Conservation (phyloP, 2,888 invertebrate species). For the Girardia tigrina region DNA sequence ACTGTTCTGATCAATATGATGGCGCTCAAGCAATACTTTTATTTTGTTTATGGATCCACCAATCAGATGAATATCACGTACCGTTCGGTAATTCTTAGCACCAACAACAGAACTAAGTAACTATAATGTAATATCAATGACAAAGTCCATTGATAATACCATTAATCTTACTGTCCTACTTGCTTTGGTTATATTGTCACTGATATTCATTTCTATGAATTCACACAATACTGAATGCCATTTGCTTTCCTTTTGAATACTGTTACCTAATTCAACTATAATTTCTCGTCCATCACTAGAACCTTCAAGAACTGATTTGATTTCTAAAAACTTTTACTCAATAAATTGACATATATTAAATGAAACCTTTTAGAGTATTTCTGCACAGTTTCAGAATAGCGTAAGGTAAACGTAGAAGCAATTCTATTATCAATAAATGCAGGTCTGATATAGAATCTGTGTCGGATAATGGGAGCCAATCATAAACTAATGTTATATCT, state of each 20-base stretch:
- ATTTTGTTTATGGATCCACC: slow-evolving; percentile 25
- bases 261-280: neutral
- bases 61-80: slow-evolving; percentile 29
- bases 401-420: slow-evolving; percentile 78
- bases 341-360: neutral
- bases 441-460: neutral
- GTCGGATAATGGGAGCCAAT: neutral
- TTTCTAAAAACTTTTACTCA: neutral
- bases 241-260: slow-evolving; percentile 4
- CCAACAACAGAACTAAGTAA: slow-evolving; percentile 30
- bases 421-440: slow-evolving; percentile 73
- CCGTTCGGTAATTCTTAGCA: slow-evolving; percentile 16
- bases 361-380: neutral
- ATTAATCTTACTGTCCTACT: neutral
- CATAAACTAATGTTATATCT: neutral
- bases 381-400: slow-evolving; percentile 57
- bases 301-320: neutral
- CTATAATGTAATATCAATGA: neutral
- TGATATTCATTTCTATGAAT: slow-evolving; percentile 39
- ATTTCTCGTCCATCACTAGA: neutral
- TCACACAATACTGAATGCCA: slow-evolving; percentile 48
- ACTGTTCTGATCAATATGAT: neutral
- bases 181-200: neutral
- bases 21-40: neutral
- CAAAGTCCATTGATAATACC: neutral